Base-by-base conservation (phyloP, 2,888 invertebrate genomes). In the Phyllotreta striolata region DNA sequence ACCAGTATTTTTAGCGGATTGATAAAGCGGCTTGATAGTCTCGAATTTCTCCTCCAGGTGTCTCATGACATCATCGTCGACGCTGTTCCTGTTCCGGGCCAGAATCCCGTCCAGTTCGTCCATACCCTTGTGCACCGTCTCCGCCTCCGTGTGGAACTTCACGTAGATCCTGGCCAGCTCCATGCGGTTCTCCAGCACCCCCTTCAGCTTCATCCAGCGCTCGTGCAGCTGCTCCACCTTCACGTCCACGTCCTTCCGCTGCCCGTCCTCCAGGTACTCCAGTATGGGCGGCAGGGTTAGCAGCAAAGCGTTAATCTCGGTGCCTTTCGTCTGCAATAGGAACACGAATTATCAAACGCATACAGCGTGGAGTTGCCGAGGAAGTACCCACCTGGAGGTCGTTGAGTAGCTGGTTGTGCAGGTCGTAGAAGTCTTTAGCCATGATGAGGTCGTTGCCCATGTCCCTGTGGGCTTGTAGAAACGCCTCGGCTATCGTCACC, bases 361-460 rank as follows among this genome's bases (percentile, higher is more conserved):
- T n/a, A 54, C 0, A n/a, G 12, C 9, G 34, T 3, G 10, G 6
- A 35, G 38, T 12, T 12, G 8, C 34, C 39, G 1, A 54, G 39
- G 40, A 40, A 2, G 14, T 34, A 14, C 41, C 41, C 79, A 90
- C 90, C 84, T 87, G 87, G 69, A 93, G 82, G 79, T 93, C 92
- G 74, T 86, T 87, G 73, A 90, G 85, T 54, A 93, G 80, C 74
- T 89, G 87, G 72, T 88, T 87, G 78, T 93, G 92, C 70, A 89
- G 83, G 73, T 89, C 85, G 66, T 91, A 84, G 78, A 92, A 93
- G 77, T 91, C 90, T 73, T 87, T 85, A 46, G 91, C 89, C 81
- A 86, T 85, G 6, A 84, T 80, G 35, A 88, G 76, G 75, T 87
- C 86, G 57, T 85, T 85, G n/a, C 93, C 93, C 88, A 93, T 89